Evolutionary conservation across 2,797 vertebrate species (phyloP), one percentile per base, ranked within the genome.

Genomic region (Discoglossus pictus): DNA sequence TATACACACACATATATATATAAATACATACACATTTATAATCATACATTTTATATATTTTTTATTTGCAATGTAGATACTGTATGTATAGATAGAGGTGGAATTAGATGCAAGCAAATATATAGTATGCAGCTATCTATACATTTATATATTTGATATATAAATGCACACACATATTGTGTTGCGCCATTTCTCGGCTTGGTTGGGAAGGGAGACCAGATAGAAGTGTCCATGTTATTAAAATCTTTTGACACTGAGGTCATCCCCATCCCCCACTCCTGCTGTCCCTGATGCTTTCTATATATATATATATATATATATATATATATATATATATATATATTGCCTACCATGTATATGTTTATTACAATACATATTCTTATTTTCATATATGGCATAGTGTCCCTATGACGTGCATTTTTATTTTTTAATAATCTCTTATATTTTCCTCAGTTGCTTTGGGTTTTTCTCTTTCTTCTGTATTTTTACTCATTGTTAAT

Each of bases 171-270:
- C 4, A 18, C 36, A 58, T 17, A 70, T 63, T 63, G 51, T 51
- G 18, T 44, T 21, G 60, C 21, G 36, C 34, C 34, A 56, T 62
- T 61, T 63, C 51, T 47, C 51, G 35, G 67, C 59, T 63, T 18
- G 52, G 60, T 56, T 56, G 44, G 35, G 54, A 40, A 20, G 34
- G 51, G 51, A 63, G 67, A 70, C 67, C 47, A 70, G 60, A 70
- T 70, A 63, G 68, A 63, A 63, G 68, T 63, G 68, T 48, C 68
- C 52, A 58, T 62, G 60, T 70, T 70, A 63, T 70, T 70, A 63
- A 70, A 63, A 70, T 70, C 68, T 58, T 70, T 70, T 70, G 68
- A 70, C 68, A 63, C 68, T 24, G 68, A 70, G 68, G 68, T 70
- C 68, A 70, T 8, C 58, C 60, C 59, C 67, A 31, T 68, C 52